Conservation (phyloP, 2,888 invertebrate genomes). For the Drosophila sordidula region DNA sequence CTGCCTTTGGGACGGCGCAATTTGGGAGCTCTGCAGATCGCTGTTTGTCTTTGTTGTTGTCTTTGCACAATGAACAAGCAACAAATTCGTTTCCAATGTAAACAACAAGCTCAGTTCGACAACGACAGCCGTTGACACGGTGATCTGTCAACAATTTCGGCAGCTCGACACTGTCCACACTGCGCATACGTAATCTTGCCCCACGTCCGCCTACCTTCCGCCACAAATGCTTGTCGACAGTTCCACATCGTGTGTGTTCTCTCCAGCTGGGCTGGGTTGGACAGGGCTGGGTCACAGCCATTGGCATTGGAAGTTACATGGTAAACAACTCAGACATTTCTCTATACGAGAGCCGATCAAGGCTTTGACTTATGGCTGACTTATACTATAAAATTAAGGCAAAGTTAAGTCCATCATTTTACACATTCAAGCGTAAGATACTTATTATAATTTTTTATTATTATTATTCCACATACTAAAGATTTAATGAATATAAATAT, state of each 20-base stretch:
- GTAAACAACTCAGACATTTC: conserved; percentile 36
- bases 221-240: conserved; percentile 20
- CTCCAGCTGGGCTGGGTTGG: conserved; percentile 40
- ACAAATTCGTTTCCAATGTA: conserved; percentile 51
- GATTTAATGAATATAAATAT: no score
- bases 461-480: no score
- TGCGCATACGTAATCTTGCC: conserved; percentile 35
- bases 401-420: no score
- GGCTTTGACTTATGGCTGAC: conserved; percentile 2
- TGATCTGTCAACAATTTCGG: conserved; percentile 74
- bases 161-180: conserved; percentile 46
- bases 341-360: conserved; percentile 12
- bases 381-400: not conserved
- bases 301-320: conserved; percentile 45
- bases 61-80: conserved; percentile 39
- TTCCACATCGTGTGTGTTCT: conserved; percentile 42
- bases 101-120: conserved; percentile 46
- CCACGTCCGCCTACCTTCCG: conserved; percentile 1
- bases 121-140: conserved; percentile 64
- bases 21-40: conserved; percentile 39
- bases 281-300: conserved; percentile 26
- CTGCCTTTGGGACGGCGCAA: conserved; percentile 21
- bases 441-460: no score
- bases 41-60: conserved; percentile 21
- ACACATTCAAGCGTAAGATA: no score